phyloP scores from a whole-genome alignment of 2,888 invertebrate genomes.

The Eupithecia exiguata region DNA sequence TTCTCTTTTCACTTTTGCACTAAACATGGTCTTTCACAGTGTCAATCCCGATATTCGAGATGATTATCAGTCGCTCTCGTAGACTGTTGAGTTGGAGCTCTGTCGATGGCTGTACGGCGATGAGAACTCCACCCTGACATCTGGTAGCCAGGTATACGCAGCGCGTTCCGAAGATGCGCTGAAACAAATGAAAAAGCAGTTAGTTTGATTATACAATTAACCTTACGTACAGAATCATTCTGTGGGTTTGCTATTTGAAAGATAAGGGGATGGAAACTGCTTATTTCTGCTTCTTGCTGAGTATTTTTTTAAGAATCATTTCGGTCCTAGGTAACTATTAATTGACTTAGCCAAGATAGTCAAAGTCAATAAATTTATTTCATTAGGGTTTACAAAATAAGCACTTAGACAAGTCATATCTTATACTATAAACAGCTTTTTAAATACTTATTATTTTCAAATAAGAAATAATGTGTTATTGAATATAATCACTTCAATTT shows the following conservation, averaged over 20 bases:
- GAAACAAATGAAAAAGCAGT: constrained; percentile 51
- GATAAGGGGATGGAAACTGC: not conserved
- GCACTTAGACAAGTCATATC: no score
- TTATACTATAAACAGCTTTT: no score
- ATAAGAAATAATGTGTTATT: no score
- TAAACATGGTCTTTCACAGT: not conserved
- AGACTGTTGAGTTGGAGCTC: constrained; percentile 79
- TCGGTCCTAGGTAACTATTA: not conserved
- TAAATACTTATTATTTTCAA: no score
- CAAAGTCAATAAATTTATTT: no score
- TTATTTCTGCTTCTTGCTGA: not conserved
- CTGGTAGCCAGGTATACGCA: constrained; percentile 83
- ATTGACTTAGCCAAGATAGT: not conserved
- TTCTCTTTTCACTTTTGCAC: not conserved
- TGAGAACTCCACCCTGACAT: constrained; percentile 77
- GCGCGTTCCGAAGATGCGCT: constrained; percentile 81
- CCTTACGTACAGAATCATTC: not conserved
- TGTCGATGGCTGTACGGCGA: constrained; percentile 74
- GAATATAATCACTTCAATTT: no score
- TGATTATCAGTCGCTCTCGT: constrained; percentile 81
- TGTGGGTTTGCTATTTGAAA: not conserved
- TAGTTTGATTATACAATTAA: not conserved
- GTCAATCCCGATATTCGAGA: not conserved
- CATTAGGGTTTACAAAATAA: no score
- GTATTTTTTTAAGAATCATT: not conserved